A percentile compares a stretch with the other conserved stretches of the same genome.
Conservation (phyloP, 2,113 vertebrate genomes). For the Rafetus swinhoei region DNA sequence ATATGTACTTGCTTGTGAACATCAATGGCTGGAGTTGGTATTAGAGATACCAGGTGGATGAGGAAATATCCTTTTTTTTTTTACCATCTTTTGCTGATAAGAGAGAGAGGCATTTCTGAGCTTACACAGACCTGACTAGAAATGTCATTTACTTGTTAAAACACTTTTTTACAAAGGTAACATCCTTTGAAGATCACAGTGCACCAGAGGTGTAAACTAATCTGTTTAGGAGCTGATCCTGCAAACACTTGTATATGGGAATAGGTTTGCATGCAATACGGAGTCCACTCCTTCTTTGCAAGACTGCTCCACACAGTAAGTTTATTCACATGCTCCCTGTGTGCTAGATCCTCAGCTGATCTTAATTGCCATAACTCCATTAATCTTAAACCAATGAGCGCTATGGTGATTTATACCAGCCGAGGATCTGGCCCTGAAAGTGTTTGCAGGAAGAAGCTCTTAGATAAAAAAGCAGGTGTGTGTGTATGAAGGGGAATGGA, state of each 20-base stretch:
- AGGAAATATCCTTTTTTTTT: not conserved
- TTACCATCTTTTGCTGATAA: not conserved
- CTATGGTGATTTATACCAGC: not conserved
- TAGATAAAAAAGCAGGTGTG: not conserved
- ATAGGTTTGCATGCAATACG: not conserved
- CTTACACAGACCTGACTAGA: not conserved
- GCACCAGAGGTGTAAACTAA: not conserved
- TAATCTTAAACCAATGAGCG: not conserved
- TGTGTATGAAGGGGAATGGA: too few species aligned
- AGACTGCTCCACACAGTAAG: not conserved
- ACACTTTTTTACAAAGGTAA: not conserved
- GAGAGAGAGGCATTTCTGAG: not conserved
- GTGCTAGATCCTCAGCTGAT: not conserved
- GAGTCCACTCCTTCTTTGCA: not conserved
- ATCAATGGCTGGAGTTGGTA: not conserved
- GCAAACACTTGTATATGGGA: not conserved
- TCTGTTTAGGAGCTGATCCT: not conserved
- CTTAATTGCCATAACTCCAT: not conserved
- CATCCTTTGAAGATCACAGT: not conserved
- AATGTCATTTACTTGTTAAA: not conserved
- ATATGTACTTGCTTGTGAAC: not conserved
- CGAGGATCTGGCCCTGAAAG: not conserved
- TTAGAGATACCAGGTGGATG: not conserved
- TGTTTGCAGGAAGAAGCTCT: not conserved
- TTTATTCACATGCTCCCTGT: not conserved